Evolutionary conservation across 2,888 invertebrate species (phyloP).

Genomic region (Drosophila peninsularis): DNA sequence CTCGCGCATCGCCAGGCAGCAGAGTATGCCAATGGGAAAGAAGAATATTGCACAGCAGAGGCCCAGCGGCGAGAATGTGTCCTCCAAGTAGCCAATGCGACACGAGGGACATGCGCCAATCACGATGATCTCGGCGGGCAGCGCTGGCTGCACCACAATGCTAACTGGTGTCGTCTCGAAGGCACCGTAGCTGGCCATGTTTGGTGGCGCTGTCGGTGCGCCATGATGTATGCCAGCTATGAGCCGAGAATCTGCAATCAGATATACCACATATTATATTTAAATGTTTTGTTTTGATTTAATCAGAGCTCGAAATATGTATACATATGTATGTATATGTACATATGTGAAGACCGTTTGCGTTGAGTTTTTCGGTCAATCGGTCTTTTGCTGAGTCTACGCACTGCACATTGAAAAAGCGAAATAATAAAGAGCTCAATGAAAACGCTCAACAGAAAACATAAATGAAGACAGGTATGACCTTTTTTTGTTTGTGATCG

Average conservation of each 20-base stretch:
- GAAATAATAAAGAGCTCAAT: no score
- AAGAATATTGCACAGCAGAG: slow-evolving; percentile 87
- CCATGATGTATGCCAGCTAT: slow-evolving; percentile 70
- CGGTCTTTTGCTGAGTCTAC: no score
- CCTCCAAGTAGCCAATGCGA: slow-evolving; percentile 93
- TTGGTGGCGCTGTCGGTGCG: slow-evolving; percentile 58
- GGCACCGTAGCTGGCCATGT: slow-evolving; percentile 84
- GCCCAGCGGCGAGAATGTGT: slow-evolving; percentile 94
- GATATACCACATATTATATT: slow-evolving; percentile 3
- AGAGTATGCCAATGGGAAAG: slow-evolving; percentile 94
- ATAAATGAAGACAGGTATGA: no score
- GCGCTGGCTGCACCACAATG: slow-evolving; percentile 85
- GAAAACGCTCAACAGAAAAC: no score
- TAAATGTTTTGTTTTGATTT: background rate
- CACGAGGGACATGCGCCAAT: slow-evolving; percentile 96
- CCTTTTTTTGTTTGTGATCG: no score
- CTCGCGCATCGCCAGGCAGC: slow-evolving; percentile 93
- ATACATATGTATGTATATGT: no score
- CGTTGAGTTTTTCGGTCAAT: no score
- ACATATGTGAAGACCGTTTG: no score
- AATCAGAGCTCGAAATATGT: no score
- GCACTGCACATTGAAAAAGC: no score
- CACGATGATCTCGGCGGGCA: slow-evolving; percentile 89
- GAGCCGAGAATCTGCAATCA: slow-evolving; percentile 53
- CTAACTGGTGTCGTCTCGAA: slow-evolving; percentile 86